A percentile compares a stretch with the other conserved stretches of the same genome.
phyloP scores from a whole-genome alignment of 2,113 vertebrate genomes.

The Haliaeetus leucogaster region DNA sequence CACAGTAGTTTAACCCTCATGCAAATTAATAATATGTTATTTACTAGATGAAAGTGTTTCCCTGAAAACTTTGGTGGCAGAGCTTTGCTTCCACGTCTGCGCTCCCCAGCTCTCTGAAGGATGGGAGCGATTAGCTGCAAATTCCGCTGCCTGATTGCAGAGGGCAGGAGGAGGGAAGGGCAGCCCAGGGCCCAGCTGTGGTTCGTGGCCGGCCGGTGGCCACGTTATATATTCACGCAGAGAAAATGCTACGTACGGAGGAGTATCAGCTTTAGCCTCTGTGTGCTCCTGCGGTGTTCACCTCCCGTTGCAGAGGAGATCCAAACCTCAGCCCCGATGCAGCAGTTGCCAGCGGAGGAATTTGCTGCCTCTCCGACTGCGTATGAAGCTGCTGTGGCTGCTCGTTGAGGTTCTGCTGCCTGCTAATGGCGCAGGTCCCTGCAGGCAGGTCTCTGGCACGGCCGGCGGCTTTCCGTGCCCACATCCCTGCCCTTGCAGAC shows the following conservation, averaged over 20 bases:
- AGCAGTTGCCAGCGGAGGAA: background rate
- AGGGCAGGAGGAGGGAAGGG: background rate
- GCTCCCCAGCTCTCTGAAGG: background rate
- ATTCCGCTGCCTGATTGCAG: background rate
- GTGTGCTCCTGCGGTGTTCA: rapidly evolving
- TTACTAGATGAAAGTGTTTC: background rate
- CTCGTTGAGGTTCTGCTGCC: background rate
- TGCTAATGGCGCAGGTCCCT: background rate
- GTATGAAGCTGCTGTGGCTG: background rate
- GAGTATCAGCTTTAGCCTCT: rapidly evolving
- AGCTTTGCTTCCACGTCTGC: background rate
- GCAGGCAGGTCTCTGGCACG: background rate
- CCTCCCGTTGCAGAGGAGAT: background rate
- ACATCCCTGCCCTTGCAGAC: background rate
- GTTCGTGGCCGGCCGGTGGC: background rate
- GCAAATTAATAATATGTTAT: background rate
- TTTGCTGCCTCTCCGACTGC: background rate
- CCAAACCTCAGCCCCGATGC: background rate
- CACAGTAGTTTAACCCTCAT: background rate
- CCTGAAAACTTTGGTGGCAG: background rate
- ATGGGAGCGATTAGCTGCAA: background rate
- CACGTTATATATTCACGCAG: rapidly evolving
- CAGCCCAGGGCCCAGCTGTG: background rate
- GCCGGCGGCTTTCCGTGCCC: background rate
- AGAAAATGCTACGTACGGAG: rapidly evolving